Evolutionary conservation across 2,888 invertebrate species (phyloP), one percentile per base, ranked within the genome.

Genomic region (Strigamia maritima): DNA sequence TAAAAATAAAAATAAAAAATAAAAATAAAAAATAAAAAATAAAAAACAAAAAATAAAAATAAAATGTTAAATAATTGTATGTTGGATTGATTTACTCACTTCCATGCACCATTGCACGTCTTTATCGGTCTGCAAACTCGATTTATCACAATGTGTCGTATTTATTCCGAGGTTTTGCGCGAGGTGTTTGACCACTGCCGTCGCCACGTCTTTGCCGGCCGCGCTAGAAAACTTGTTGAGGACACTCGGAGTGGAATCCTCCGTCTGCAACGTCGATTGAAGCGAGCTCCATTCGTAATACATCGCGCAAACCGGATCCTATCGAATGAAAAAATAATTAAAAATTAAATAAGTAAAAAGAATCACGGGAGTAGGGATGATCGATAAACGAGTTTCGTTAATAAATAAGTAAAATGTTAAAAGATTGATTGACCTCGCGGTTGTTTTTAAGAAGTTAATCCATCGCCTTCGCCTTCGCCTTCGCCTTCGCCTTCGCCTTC

Each of bases 81-180:
- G n/a, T n/a, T n/a, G n/a, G n/a, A n/a, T n/a, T n/a, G n/a, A n/a
- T 7, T 44, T 79, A 35, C 80, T 82, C 85, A 94, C 95, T 90
- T 96, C 95, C 88, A 90, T 89, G 75, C 89, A 88, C 90, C 90
- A 90, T 78, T 87, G 87, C 38, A 90, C 89, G 84, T 91, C 90
- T 89, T 89, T 91, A 86, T 96, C 95, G 76, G 93, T 92, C 28
- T 90, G 90, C 79, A 97, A 89, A 38, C 91, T 90, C 84, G 95
- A 95, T 4, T 94, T 94, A 83, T 95, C 94, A 0, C 92, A 91
- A 81, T 93, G 92, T 82, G 94, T 93, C 0, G 93, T 83, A 76
- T 83, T 91, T 76, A 91, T 89, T 1, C 91, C 91, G 77, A 92
- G 87, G 84, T 90, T 91, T 38, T 89, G 87, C 4, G 92, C 90